Base-by-base conservation (phyloP, 1,140 invertebrate species). In the Cyclargus thomasi region DNA sequence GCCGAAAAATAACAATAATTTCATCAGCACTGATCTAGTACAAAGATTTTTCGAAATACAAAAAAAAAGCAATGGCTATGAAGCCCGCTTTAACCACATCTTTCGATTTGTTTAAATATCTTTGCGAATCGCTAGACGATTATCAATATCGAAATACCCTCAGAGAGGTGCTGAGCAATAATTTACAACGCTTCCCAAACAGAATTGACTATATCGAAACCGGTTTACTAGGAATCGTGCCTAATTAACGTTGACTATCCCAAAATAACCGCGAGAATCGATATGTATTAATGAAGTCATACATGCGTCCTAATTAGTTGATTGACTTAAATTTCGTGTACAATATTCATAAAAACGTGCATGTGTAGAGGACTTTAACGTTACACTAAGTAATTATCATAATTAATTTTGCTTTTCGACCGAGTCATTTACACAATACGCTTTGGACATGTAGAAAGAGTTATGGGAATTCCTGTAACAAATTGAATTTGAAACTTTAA, bases 311-410 rank as follows among this genome's bases (percentile, higher is more conserved):
- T 16, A 47, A 47, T 47, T 47, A 47, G 39, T 47, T 47, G 39
- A 47, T 47, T 47, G 39, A 47, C 39, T 47, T 16, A 47, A 47
- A 47, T 47, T 47, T 47, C 39, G 39, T 47, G 39, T 47, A 47
- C 39, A 47, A 47, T 16, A 47, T 47, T 47, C 39, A 47, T 47
- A 47, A 47, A 47, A 47, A 47, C 39, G 39, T 47, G 39, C 39
- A 47, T 47, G 39, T 47, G 39, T 47, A 11, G 39, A 47, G 39
- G 39, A 47, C 39, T 47, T 47, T 47, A 47, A 47, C 39, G 39
- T 47, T 14, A 29, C 29, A 29, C 29, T 35, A 5, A 5, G 14
- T 11, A 47, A 47, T 47, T 47, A 47, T 47, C 10, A 47, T 47
- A 47, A 16, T 47, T 47, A 47, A 47, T 47, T 47, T 47, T 47